A percentile compares a stretch with the other conserved stretches of the same genome.
phyloP scores from a whole-genome alignment of 1,140 invertebrate species.

The Zaprionus inermis region DNA sequence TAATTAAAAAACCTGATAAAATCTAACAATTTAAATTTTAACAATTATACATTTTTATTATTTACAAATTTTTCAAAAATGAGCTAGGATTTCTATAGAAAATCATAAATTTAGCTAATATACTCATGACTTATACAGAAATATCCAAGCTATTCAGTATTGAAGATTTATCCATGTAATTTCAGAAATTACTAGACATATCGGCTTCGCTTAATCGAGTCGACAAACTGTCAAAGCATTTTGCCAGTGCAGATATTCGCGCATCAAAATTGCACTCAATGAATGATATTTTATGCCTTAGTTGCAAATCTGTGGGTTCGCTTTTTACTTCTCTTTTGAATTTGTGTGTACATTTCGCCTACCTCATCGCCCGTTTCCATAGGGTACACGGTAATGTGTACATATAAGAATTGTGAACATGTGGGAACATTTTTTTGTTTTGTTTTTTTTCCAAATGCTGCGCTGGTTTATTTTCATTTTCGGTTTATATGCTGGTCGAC shows the following conservation, averaged over 20 bases:
- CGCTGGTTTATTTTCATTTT: slow-evolving; percentile 51
- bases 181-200: neutral
- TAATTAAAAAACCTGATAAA: too few species aligned
- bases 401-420: slow-evolving; percentile 78
- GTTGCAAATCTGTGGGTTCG: slow-evolving; percentile 73
- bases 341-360: slow-evolving; percentile 34
- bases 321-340: slow-evolving; percentile 44
- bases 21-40: too few species aligned
- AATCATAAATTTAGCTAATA: too few species aligned
- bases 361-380: slow-evolving; percentile 46
- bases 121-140: too few species aligned
- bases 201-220: neutral
- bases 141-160: too few species aligned
- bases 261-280: slow-evolving; percentile 61
- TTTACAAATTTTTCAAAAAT: too few species aligned
- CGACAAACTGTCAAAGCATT: slow-evolving; percentile 32
- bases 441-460: slow-evolving; percentile 57
- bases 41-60: too few species aligned
- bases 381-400: slow-evolving; percentile 62
- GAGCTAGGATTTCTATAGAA: too few species aligned
- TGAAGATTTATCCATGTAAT: neutral
- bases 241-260: slow-evolving; percentile 42
- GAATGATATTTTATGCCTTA: slow-evolving; percentile 79
- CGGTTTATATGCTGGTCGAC: slow-evolving; percentile 60
- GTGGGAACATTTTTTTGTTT: slow-evolving; percentile 72